Conservation (phyloP, 2,113 vertebrate species). For the Dendrocopos noguchii region DNA sequence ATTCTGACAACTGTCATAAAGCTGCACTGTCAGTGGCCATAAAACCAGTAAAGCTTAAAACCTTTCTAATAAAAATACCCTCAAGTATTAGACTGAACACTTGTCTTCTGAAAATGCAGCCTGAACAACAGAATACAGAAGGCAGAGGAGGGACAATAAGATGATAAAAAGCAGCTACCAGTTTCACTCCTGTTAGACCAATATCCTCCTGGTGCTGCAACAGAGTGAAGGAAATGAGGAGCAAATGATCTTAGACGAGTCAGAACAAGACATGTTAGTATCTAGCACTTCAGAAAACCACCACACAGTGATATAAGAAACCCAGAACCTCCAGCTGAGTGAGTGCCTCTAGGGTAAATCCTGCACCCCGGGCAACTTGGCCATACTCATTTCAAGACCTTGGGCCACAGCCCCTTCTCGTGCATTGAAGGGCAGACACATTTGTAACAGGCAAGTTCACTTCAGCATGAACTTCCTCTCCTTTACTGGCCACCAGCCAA, state of each 20-base stretch:
- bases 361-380: not conserved
- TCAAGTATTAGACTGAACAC: not conserved
- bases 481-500: not conserved
- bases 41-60: not conserved
- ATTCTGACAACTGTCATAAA: conserved; percentile 9
- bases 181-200: not conserved
- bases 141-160: not conserved
- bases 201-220: not conserved
- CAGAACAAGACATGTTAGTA: not conserved
- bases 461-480: not conserved
- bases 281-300: not conserved
- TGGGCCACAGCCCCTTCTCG: not conserved
- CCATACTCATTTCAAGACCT: not conserved
- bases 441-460: not conserved
- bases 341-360: not conserved
- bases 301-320: not conserved
- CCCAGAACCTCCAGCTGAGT: not conserved
- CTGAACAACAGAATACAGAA: not conserved
- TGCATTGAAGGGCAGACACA: fast-evolving
- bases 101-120: not conserved
- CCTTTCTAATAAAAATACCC: not conserved
- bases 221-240: not conserved
- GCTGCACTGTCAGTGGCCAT: not conserved
- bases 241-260: not conserved
- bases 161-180: not conserved